A percentile compares a stretch with the other conserved stretches of the same genome.
Evolutionary conservation across 1,140 invertebrate species (phyloP).

Genomic region (Odontomachus brunneus): DNA sequence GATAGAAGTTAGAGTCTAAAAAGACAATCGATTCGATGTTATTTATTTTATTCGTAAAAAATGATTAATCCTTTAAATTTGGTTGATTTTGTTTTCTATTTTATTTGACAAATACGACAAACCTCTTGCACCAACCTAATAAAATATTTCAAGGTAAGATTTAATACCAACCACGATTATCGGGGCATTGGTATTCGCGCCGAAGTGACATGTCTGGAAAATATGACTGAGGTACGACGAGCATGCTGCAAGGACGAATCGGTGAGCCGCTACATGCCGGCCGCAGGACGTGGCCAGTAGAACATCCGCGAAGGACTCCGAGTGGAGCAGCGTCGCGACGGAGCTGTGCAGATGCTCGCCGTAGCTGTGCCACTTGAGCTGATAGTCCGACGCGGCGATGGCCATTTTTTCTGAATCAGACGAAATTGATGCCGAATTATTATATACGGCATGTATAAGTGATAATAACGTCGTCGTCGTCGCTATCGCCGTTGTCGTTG

Average conservation of each 20-base stretch:
- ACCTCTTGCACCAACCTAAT: no score
- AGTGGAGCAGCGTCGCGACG: slow-evolving; percentile 91
- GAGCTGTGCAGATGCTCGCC: slow-evolving; percentile 92
- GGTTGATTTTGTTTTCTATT: no score
- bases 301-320: slow-evolving; percentile 94
- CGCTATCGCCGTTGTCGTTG: not conserved
- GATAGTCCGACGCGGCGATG: slow-evolving; percentile 89
- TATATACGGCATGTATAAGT: no score
- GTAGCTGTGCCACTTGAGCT: slow-evolving; percentile 95
- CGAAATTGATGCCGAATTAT: not conserved
- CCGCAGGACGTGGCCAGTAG: slow-evolving; percentile 93
- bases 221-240: slow-evolving; percentile 87
- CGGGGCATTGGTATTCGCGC: slow-evolving; percentile 83
- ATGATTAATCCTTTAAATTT: no score
- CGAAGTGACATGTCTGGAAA: slow-evolving; percentile 85
- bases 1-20: no score
- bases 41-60: no score
- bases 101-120: no score
- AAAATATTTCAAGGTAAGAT: no score
- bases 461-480: not conserved
- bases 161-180: slow-evolving; percentile 80
- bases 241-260: slow-evolving; percentile 94
- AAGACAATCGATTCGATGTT: no score
- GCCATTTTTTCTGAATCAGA: slow-evolving; percentile 81
- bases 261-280: slow-evolving; percentile 93